phyloP scores from a whole-genome alignment of 2,888 invertebrate genomes.

The Chloroclystis v-ata region DNA sequence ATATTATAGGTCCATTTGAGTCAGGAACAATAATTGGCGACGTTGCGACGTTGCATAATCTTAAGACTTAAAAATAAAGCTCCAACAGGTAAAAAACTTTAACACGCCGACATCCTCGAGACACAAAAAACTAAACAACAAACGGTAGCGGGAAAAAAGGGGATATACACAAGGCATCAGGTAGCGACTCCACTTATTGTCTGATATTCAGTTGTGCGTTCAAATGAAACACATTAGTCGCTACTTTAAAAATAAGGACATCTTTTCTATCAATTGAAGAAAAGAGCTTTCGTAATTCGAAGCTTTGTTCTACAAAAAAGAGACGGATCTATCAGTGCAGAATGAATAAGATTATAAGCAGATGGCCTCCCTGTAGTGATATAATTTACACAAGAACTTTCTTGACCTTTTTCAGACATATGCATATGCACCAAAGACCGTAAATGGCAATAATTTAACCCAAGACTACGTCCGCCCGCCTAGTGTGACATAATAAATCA shows the following conservation, averaged over 20 bases:
- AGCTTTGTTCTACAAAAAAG: too few species aligned
- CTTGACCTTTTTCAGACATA: too few species aligned
- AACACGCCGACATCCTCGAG: slow-evolving; percentile 8
- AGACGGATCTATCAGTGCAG: too few species aligned
- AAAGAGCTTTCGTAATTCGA: not conserved
- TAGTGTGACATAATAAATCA: slow-evolving; percentile 55
- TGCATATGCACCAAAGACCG: slow-evolving; percentile 10
- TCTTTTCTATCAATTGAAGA: not conserved
- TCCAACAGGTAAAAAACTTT: slow-evolving; percentile 15
- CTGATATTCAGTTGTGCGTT: slow-evolving; percentile 43
- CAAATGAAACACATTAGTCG: slow-evolving; percentile 47
- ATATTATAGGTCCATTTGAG: too few species aligned
- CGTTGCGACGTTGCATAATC: slow-evolving; percentile 1
- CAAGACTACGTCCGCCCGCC: slow-evolving; percentile 20
- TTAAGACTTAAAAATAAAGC: slow-evolving; percentile 5
- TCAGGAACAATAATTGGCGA: too few species aligned
- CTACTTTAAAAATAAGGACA: slow-evolving; percentile 24
- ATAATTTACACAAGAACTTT: too few species aligned
- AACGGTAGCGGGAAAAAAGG: slow-evolving; percentile 41
- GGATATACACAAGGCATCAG: slow-evolving; percentile 40
- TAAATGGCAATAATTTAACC: slow-evolving; percentile 14
- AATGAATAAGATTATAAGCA: too few species aligned
- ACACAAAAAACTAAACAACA: slow-evolving; percentile 21
- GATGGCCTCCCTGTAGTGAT: too few species aligned
- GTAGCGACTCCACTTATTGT: slow-evolving; percentile 43